Conservation (phyloP, 2,888 invertebrate genomes). For the Belgica antarctica region DNA sequence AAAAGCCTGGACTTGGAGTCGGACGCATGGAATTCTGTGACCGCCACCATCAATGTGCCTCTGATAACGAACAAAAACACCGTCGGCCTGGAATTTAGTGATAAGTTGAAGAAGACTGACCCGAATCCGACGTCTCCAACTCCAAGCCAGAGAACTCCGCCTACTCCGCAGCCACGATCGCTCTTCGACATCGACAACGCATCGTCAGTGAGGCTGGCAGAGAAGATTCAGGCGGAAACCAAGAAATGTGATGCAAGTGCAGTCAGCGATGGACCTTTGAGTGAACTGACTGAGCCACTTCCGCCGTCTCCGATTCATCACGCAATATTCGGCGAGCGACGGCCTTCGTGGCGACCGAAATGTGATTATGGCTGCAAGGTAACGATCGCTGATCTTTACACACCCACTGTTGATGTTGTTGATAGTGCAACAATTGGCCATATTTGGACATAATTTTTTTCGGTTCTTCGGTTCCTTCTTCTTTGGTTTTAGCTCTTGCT, state of each 20-base stretch:
- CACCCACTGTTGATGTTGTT: not conserved
- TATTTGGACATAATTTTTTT: constrained; percentile 41
- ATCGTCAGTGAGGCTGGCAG: constrained; percentile 49
- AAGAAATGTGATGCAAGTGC: constrained; percentile 47
- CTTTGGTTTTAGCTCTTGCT: not conserved
- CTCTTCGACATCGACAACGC: constrained; percentile 51
- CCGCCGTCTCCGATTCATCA: constrained; percentile 47
- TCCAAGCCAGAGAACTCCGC: constrained; percentile 46
- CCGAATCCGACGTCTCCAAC: constrained; percentile 58
- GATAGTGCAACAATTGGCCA: constrained; percentile 16
- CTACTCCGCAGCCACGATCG: constrained; percentile 47
- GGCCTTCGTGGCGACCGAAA: constrained; percentile 88
- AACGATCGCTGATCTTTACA: constrained; percentile 46
- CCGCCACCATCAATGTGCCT: constrained; percentile 43
- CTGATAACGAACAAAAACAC: constrained; percentile 28
- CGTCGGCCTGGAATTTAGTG: constrained; percentile 46
- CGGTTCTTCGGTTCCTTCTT: constrained; percentile 24
- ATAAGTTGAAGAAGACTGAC: constrained; percentile 61
- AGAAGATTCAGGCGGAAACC: constrained; percentile 51
- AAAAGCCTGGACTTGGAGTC: not conserved
- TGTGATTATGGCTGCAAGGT: constrained; percentile 85
- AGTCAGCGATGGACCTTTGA: constrained; percentile 29
- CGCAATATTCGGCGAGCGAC: constrained; percentile 61
- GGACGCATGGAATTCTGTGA: constrained; percentile 1
- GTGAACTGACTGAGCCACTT: constrained; percentile 44